These are phyloP conservation scores for Actinopyga echinites DNA, from an alignment of 53 echinoderm and acorn worm genomes.

Conservation along the genomic window DNA sequence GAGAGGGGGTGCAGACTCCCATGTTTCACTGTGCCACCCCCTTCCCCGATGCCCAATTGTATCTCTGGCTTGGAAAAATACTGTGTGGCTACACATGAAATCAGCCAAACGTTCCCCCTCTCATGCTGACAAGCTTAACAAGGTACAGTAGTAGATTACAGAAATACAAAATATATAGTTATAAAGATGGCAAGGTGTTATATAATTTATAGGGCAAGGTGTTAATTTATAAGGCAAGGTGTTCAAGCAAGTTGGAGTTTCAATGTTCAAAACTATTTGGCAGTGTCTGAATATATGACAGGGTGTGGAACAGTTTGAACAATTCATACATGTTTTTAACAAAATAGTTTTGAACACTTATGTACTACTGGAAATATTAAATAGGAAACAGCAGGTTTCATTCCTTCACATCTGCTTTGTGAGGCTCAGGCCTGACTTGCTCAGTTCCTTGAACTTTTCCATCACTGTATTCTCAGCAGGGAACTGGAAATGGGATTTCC, in stretches of 20 bases:
- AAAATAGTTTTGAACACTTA: no score
- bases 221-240: not conserved
- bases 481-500: slow-evolving; percentile 23
- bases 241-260: slow-evolving; percentile 3
- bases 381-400: not conserved
- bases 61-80: not conserved
- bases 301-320: not conserved
- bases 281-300: not conserved
- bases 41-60: not conserved
- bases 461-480: slow-evolving; percentile 9
- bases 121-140: slow-evolving; percentile 28
- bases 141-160: slow-evolving; percentile 8
- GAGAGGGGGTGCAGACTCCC: no score
- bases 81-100: slow-evolving; percentile 9
- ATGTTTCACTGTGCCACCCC: not conserved
- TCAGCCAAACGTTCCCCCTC: slow-evolving; percentile 2
- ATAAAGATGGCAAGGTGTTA: slow-evolving; percentile 3
- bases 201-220: slow-evolving; percentile 6
- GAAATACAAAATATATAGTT: slow-evolving; percentile 1
- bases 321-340: no score
- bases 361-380: not conserved
- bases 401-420: slow-evolving; percentile 18
- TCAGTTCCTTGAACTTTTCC: not conserved
- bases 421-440: slow-evolving; percentile 14
- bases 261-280: not conserved